Evolutionary conservation across 2,797 vertebrate species (phyloP).

Genomic region (Ctenosaura bakeri): DNA sequence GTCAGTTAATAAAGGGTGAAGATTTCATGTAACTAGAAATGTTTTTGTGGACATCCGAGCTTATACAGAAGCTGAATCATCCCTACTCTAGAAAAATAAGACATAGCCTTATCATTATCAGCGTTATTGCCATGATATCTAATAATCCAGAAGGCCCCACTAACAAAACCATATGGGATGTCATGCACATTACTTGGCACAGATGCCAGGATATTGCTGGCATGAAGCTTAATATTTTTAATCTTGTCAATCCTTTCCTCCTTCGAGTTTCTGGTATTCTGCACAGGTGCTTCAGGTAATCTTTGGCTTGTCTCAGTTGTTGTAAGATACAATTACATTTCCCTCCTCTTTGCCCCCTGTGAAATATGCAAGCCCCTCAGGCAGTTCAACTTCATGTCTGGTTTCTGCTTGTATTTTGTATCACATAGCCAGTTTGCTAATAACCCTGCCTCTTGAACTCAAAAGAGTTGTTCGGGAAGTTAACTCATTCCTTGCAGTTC

Average conservation of each 20-base stretch:
- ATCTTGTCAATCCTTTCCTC: constrained; percentile 62
- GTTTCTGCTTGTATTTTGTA: constrained; percentile 67
- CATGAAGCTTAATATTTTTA: constrained; percentile 30
- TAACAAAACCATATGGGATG: background rate
- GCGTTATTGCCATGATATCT: background rate
- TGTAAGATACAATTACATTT: constrained; percentile 75
- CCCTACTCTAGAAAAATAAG: background rate
- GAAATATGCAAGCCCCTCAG: constrained; percentile 74
- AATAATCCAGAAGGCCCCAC: background rate
- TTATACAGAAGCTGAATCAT: too few species aligned
- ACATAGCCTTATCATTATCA: background rate
- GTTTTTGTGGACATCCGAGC: too few species aligned
- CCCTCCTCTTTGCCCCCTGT: constrained; percentile 54
- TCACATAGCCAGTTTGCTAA: constrained; percentile 49
- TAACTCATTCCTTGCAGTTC: constrained; percentile 18
- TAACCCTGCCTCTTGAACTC: constrained; percentile 49
- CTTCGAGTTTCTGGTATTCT: constrained; percentile 67
- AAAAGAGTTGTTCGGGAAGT: background rate
- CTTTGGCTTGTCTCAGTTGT: constrained; percentile 62
- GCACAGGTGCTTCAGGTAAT: constrained; percentile 68
- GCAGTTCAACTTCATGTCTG: constrained; percentile 67
- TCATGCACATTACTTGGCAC: constrained; percentile 29
- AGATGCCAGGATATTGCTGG: constrained; percentile 12
- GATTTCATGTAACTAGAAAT: too few species aligned
- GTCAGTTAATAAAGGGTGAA: too few species aligned